phyloP scores from a whole-genome alignment of 1,140 invertebrate genomes.

The Papilio helenus region DNA sequence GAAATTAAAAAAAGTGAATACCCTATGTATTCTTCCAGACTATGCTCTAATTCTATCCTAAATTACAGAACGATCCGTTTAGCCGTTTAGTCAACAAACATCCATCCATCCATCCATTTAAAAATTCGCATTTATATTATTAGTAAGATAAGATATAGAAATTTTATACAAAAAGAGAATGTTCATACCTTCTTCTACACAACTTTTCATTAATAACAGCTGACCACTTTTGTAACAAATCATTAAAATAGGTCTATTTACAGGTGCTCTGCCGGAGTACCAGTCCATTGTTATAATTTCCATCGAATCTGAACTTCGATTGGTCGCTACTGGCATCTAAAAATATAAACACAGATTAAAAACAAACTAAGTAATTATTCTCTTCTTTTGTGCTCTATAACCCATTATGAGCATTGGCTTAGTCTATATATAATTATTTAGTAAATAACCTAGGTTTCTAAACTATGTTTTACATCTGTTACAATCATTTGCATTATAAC shows the following conservation, averaged over 20 bases:
- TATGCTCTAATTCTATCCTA: too few relatives aligned
- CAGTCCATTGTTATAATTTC: conserved; percentile 91
- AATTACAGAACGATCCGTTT: too few relatives aligned
- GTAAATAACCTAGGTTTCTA: background rate
- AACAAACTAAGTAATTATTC: conserved; percentile 39
- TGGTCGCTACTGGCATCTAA: conserved; percentile 87
- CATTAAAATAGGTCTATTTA: conserved; percentile 90
- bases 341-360: conserved; percentile 46
- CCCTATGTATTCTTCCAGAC: too few relatives aligned
- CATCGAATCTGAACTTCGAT: conserved; percentile 84
- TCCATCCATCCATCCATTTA: too few relatives aligned
- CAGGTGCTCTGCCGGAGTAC: conserved; percentile 91
- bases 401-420: background rate
- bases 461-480: too few relatives aligned
- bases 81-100: too few relatives aligned
- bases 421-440: background rate
- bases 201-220: conserved; percentile 94
- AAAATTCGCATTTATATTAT: too few relatives aligned
- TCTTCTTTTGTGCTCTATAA: background rate
- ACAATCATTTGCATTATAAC: too few relatives aligned
- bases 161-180: background rate
- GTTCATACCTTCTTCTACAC: conserved; percentile 92
- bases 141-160: too few relatives aligned
- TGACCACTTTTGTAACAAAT: conserved; percentile 95
- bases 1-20: too few relatives aligned